A percentile compares a stretch with the other conserved stretches of the same genome.
Evolutionary conservation across 2,797 vertebrate species (phyloP).

Genomic region (Enteromius anoplus): DNA sequence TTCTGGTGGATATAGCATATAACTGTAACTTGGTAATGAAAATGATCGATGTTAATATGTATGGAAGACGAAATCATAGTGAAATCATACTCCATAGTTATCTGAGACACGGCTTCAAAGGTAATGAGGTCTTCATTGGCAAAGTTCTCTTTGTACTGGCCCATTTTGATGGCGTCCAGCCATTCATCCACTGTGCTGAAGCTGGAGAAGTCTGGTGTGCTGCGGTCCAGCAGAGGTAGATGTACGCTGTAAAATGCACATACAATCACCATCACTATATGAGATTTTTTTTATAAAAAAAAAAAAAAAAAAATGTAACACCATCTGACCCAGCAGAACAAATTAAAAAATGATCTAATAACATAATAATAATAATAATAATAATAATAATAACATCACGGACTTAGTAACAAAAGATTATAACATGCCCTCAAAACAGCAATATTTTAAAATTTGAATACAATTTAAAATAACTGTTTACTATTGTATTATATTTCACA

Average conservation of each 20-base stretch:
- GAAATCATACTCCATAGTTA: slow-evolving; percentile 91
- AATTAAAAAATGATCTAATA: neutral
- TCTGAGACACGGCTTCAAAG: slow-evolving; percentile 92
- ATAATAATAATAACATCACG: neutral
- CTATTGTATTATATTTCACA: neutral
- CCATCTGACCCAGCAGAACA: neutral
- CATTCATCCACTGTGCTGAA: slow-evolving; percentile 94
- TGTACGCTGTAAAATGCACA: slow-evolving; percentile 79
- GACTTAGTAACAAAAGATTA: too few relatives aligned
- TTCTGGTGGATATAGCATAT: slow-evolving; percentile 3
- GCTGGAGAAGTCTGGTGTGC: slow-evolving; percentile 93
- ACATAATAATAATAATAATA: too few relatives aligned
- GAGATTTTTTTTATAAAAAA: too few relatives aligned
- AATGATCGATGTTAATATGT: neutral
- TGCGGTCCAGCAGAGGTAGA: slow-evolving; percentile 92
- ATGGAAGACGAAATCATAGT: slow-evolving; percentile 13
- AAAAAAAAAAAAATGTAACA: neutral
- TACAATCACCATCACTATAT: slow-evolving; percentile 32
- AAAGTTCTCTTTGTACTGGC: slow-evolving; percentile 96
- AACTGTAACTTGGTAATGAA: slow-evolving; percentile 9
- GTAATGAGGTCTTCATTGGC: slow-evolving; percentile 85
- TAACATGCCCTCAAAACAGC: neutral
- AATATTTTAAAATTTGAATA: neutral
- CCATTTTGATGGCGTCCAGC: slow-evolving; percentile 98
- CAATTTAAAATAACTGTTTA: neutral